These are phyloP conservation scores for Zenarchopterus dispar DNA, from an alignment of 2,797 vertebrate species.

Conservation along the genomic window DNA sequence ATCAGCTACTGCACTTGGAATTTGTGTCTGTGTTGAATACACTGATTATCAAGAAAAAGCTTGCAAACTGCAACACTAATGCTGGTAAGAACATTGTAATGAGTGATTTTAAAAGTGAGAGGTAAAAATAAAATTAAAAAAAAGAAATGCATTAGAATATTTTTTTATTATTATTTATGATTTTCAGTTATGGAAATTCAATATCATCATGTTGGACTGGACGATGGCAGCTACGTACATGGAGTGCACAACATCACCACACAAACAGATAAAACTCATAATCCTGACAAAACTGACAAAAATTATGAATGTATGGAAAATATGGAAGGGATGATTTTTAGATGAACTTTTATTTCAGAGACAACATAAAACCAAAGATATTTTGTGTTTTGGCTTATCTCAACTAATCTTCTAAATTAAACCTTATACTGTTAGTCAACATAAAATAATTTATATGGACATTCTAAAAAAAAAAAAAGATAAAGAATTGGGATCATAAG, in stretches of 20 bases:
- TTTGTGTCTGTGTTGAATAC: background rate
- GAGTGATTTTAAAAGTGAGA: background rate
- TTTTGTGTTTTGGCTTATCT: too few species aligned
- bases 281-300: background rate
- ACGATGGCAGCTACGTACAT: conserved; percentile 21
- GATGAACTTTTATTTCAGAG: too few species aligned
- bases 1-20: background rate
- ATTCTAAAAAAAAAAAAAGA: too few species aligned
- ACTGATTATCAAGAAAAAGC: background rate
- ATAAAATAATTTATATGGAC: too few species aligned
- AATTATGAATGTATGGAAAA: background rate
- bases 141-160: background rate
- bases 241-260: background rate
- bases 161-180: background rate
- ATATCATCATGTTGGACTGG: conserved; percentile 59
- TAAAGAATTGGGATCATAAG: too few species aligned
- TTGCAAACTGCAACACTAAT: too few species aligned
- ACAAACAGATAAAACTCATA: conserved; percentile 39
- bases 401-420: too few species aligned
- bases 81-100: background rate
- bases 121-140: background rate
- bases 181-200: conserved; percentile 66
- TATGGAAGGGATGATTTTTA: too few species aligned
- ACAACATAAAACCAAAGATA: too few species aligned
- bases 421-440: too few species aligned